These are phyloP conservation scores for Lophius americanus DNA, from an alignment of 2,797 vertebrate genomes.

Conservation along the genomic window DNA sequence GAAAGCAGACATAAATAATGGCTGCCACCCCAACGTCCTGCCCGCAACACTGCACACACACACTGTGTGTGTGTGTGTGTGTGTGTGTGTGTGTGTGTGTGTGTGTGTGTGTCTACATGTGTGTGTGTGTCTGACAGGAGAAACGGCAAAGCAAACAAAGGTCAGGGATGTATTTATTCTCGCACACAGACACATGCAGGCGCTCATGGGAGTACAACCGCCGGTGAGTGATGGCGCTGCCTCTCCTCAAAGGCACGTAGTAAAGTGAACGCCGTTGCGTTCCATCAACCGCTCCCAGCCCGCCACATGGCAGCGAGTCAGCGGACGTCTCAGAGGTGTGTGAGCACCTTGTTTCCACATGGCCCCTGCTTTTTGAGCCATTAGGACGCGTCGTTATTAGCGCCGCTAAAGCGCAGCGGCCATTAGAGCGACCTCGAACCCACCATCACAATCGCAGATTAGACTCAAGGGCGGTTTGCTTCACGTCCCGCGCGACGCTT, in stretches of 20 bases:
- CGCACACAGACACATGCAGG: not conserved
- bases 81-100: slow-evolving; percentile 28
- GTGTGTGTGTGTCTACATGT: slow-evolving; percentile 26
- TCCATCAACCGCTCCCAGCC: slow-evolving; percentile 15
- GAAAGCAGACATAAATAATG: slow-evolving; percentile 81
- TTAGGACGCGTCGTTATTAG: slow-evolving; percentile 18
- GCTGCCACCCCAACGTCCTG: slow-evolving; percentile 64
- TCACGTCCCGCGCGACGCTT: slow-evolving; percentile 8
- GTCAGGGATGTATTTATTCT: slow-evolving; percentile 42
- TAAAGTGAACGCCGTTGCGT: slow-evolving; percentile 36
- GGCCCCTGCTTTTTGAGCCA: slow-evolving; percentile 9
- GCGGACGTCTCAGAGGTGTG: slow-evolving; percentile 22
- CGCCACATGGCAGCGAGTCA: slow-evolving; percentile 15
- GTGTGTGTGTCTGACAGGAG: slow-evolving; percentile 26
- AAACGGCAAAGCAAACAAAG: slow-evolving; percentile 56
- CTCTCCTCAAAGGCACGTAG: slow-evolving; percentile 39
- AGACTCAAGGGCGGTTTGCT: slow-evolving; percentile 16
- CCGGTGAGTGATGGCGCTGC: slow-evolving; percentile 29
- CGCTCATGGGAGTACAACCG: not conserved
- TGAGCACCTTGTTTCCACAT: slow-evolving; percentile 33
- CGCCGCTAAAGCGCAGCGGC: slow-evolving; percentile 22
- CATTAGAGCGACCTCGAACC: slow-evolving; percentile 34
- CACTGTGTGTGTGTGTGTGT: slow-evolving; percentile 25
- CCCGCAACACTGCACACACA: slow-evolving; percentile 25
- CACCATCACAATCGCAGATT: slow-evolving; percentile 30